phyloP scores from a whole-genome alignment of 1,140 invertebrate species.

The Antheraea pernyi region DNA sequence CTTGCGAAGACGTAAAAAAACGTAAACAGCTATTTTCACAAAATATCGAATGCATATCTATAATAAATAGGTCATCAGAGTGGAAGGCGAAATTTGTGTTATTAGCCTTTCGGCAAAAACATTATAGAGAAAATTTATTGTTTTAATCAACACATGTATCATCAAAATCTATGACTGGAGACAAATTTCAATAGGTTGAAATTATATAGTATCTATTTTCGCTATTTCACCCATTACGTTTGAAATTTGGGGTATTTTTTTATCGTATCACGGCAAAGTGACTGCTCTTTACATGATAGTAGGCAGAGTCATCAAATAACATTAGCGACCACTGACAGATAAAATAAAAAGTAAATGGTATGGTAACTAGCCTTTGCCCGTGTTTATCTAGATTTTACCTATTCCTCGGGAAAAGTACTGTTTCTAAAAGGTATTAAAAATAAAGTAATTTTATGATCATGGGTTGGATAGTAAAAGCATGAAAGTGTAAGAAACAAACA shows the following conservation, averaged over 20 bases:
- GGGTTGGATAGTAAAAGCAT: too few species aligned
- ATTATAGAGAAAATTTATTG: slow-evolving; percentile 56
- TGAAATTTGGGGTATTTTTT: not conserved
- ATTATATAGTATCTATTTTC: slow-evolving; percentile 23
- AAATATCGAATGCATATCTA: slow-evolving; percentile 49
- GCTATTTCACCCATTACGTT: not conserved
- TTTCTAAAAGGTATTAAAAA: too few species aligned
- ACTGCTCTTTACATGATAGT: too few species aligned
- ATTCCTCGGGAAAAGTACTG: too few species aligned
- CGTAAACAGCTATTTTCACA: slow-evolving; percentile 50
- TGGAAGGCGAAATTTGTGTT: slow-evolving; percentile 23
- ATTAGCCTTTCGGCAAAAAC: slow-evolving; percentile 26
- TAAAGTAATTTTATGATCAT: too few species aligned
- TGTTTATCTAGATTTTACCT: too few species aligned
- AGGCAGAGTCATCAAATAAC: too few species aligned
- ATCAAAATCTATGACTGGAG: slow-evolving; percentile 32
- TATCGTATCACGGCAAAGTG: too few species aligned
- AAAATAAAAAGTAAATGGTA: too few species aligned
- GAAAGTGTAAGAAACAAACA: too few species aligned
- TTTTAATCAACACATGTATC: slow-evolving; percentile 56
- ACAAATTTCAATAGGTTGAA: slow-evolving; percentile 21
- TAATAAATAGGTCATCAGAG: slow-evolving; percentile 33
- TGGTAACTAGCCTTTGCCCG: too few species aligned
- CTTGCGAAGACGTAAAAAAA: slow-evolving; percentile 49
- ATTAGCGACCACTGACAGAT: too few species aligned